Conservation (phyloP, 2,888 invertebrate species). For the Epistrophe eligans region DNA sequence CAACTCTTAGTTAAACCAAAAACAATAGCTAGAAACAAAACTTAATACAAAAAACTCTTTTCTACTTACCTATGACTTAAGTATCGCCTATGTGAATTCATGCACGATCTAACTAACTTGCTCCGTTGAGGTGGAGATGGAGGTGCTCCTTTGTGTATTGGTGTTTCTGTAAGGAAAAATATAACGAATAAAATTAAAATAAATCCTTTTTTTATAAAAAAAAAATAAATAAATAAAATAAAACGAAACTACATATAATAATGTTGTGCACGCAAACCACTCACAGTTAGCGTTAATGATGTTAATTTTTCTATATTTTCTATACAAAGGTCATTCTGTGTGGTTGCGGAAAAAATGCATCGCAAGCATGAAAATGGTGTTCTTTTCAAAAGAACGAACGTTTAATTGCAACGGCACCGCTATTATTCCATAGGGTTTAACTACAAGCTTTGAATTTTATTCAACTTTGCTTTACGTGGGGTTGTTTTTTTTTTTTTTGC, state of each 20-base stretch:
- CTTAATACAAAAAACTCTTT: conserved; percentile 6
- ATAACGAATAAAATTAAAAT: conserved; percentile 29
- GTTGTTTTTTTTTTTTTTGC: conserved; percentile 14
- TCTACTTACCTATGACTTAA: conserved; percentile 91
- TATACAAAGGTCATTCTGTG: conserved; percentile 49
- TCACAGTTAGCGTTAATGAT: conserved; percentile 39
- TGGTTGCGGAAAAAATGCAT: conserved; percentile 45
- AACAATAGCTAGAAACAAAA: background rate
- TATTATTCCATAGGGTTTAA: conserved; percentile 13
- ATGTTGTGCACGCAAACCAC: conserved; percentile 36
- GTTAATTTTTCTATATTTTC: conserved; percentile 34
- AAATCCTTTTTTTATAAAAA: background rate
- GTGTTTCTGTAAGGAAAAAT: conserved; percentile 90
- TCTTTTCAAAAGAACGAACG: conserved; percentile 36
- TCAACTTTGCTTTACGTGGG: conserved; percentile 22
- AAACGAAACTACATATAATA: background rate
- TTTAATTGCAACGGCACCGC: conserved; percentile 56
- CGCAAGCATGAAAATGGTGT: conserved; percentile 35
- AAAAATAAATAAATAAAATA: background rate
- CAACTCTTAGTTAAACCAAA: background rate
- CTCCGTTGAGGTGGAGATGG: conserved; percentile 88
- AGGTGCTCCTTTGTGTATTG: conserved; percentile 96
- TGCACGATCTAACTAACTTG: conserved; percentile 91
- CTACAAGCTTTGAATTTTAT: conserved; percentile 20
- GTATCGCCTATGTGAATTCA: conserved; percentile 94